Conservation (phyloP, 92 coral and sea anemone species). For the Bergia sp. region DNA sequence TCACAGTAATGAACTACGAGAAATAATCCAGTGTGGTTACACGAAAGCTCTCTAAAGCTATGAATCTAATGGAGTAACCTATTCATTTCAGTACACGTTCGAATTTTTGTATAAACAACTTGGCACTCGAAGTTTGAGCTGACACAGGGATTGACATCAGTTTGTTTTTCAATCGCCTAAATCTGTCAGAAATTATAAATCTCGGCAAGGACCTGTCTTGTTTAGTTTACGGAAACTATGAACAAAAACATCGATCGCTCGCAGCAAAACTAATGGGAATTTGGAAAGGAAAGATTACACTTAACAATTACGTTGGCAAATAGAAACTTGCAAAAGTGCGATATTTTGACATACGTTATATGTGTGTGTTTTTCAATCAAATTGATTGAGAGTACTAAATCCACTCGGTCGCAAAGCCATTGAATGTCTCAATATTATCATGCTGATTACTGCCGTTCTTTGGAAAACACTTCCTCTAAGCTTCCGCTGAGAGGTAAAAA, state of each 20-base stretch:
- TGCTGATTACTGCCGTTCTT: conserved; percentile 79
- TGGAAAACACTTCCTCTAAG: conserved; percentile 75
- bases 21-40: conserved; percentile 30
- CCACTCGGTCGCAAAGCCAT: conserved; percentile 81
- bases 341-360: conserved; percentile 75
- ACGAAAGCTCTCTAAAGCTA: conserved; percentile 24
- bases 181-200: conserved; percentile 30
- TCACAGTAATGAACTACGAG: conserved; percentile 12
- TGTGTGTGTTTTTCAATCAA: conserved; percentile 76
- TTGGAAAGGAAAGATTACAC: conserved; percentile 11
- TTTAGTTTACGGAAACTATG: conserved; percentile 34
- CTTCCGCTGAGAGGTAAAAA: conserved; percentile 94
- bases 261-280: conserved; percentile 26
- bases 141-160: conserved; percentile 28
- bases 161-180: conserved; percentile 25
- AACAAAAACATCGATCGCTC: conserved; percentile 22
- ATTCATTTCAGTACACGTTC: conserved; percentile 29
- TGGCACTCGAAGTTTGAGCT: conserved; percentile 44
- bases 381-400: conserved; percentile 83
- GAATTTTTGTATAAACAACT: conserved; percentile 43
- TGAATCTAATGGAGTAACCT: conserved; percentile 15
- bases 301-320: conserved; percentile 64
- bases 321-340: conserved; percentile 59
- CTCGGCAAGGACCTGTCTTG: conserved; percentile 30
- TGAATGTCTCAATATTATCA: conserved; percentile 87